These are phyloP conservation scores for Podarcis siculus DNA, from an alignment of 2,797 vertebrate species.

Conservation along the genomic window DNA sequence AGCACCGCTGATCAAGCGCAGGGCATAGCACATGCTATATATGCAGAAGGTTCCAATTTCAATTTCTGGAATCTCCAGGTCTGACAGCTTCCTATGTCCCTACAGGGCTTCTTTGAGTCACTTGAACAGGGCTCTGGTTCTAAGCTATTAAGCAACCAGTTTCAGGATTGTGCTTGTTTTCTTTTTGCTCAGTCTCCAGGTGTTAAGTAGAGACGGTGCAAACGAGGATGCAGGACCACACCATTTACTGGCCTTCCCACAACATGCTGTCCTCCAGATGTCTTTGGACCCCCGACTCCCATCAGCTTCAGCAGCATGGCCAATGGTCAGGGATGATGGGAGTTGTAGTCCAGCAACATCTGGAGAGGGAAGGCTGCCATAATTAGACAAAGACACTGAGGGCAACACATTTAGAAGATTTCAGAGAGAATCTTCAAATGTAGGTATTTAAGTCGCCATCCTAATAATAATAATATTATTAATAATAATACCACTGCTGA, in stretches of 20 bases:
- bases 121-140: too few species aligned
- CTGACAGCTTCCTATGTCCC: too few species aligned
- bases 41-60: too few species aligned
- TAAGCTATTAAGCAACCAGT: background rate
- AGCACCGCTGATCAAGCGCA: too few species aligned
- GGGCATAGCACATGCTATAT: too few species aligned
- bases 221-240: background rate
- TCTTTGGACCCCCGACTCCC: background rate
- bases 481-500: constrained; percentile 60
- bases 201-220: background rate
- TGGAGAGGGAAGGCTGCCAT: background rate
- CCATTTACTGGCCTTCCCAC: background rate
- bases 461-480: background rate
- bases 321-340: background rate
- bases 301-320: too few species aligned
- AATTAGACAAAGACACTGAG: constrained; percentile 5
- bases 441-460: constrained; percentile 70
- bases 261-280: background rate
- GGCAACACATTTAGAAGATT: constrained; percentile 59
- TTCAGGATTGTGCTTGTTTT: background rate
- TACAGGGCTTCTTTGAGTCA: too few species aligned
- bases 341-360: too few species aligned
- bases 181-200: background rate
- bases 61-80: too few species aligned
- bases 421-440: constrained; percentile 73